Conservation (phyloP, 2,113 vertebrate species). For the Eidolon helvum region DNA sequence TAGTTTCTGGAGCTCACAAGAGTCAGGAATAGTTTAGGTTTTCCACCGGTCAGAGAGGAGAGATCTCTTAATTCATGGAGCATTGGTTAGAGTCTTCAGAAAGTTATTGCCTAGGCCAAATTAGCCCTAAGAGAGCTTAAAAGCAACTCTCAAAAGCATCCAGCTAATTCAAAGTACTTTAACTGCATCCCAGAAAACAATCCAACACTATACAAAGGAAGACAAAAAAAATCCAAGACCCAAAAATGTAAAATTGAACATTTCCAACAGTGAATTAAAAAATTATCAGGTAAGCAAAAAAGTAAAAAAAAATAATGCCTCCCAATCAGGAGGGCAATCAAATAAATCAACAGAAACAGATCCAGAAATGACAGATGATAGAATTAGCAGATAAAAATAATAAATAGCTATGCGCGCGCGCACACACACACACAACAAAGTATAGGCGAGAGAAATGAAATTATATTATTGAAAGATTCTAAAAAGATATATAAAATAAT, state of each 20-base stretch:
- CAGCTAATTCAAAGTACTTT: background rate
- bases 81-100: background rate
- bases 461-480: background rate
- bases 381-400: background rate
- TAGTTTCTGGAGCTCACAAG: background rate
- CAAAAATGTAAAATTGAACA: background rate
- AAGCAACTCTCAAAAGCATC: background rate
- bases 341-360: background rate
- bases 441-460: background rate
- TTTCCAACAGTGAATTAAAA: background rate
- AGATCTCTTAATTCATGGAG: background rate
- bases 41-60: background rate
- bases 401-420: background rate
- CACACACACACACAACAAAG: background rate
- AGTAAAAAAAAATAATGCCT: background rate
- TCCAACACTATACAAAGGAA: background rate
- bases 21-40: background rate
- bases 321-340: background rate
- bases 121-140: background rate
- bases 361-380: background rate
- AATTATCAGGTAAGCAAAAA: background rate
- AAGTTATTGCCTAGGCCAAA: background rate
- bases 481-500: background rate
- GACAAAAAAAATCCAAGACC: background rate
- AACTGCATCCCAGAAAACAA: background rate